A percentile compares a stretch with the other conserved stretches of the same genome.
phyloP scores from a whole-genome alignment of 2,113 vertebrate genomes.

The Gorilla gorilla region DNA sequence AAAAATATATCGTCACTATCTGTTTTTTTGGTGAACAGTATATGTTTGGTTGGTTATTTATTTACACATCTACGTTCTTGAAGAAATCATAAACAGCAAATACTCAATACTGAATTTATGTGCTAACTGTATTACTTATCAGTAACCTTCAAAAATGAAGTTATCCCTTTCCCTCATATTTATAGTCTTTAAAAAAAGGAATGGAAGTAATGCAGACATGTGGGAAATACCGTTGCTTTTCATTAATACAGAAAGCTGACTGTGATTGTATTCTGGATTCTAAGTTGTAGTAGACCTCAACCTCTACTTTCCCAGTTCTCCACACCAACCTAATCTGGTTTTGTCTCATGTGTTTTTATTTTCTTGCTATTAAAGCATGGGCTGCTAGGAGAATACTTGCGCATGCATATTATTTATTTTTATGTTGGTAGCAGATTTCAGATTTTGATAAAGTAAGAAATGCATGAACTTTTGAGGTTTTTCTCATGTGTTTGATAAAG shows the following conservation, averaged over 20 bases:
- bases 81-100: not conserved
- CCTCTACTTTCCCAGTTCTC: constrained; percentile 32
- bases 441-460: constrained; percentile 19
- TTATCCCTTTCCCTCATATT: not conserved
- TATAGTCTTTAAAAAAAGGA: not conserved
- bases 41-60: constrained; percentile 2
- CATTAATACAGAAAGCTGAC: not conserved
- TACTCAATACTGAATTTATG: not conserved
- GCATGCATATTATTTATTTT: constrained; percentile 75
- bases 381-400: constrained; percentile 67
- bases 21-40: not conserved
- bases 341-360: constrained; percentile 66
- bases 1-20: not conserved
- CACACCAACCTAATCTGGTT: constrained; percentile 4
- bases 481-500: constrained; percentile 80
- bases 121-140: not conserved
- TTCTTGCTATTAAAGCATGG: constrained; percentile 81
- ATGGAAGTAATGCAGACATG: not conserved
- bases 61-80: not conserved
- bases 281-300: constrained; percentile 22
- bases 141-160: not conserved
- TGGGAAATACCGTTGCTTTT: not conserved
- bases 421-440: constrained; percentile 50
- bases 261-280: not conserved
- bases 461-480: constrained; percentile 80